Conservation (phyloP, 2,888 invertebrate species). For the Stratiomys singularior region DNA sequence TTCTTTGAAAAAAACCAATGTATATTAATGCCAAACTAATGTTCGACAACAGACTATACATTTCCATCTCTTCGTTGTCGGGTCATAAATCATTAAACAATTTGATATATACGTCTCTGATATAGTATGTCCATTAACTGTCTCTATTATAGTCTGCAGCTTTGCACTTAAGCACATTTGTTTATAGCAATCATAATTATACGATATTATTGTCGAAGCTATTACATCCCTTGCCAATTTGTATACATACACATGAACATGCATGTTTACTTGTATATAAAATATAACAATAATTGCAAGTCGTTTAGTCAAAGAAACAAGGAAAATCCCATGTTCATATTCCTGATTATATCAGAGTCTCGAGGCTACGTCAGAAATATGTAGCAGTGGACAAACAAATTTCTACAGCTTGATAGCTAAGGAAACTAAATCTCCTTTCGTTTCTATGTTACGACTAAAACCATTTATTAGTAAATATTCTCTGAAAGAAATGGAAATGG, state of each 20-base stretch:
- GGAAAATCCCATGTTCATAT: not conserved
- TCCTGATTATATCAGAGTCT: not conserved
- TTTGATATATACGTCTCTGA: not conserved
- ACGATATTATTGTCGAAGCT: not conserved
- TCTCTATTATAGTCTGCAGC: not conserved
- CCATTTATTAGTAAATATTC: too few relatives aligned
- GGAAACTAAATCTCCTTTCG: too few relatives aligned
- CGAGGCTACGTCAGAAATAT: too few relatives aligned
- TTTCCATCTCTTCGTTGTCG: not conserved
- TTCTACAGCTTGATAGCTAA: too few relatives aligned
- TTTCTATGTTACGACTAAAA: too few relatives aligned
- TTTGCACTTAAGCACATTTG: slow-evolving; percentile 3
- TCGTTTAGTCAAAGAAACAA: not conserved
- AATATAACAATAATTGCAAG: not conserved
- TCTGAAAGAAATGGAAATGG: too few relatives aligned
- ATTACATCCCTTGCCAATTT: not conserved
- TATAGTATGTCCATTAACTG: not conserved
- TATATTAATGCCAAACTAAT: too few relatives aligned
- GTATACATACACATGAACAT: not conserved
- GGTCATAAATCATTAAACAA: not conserved
- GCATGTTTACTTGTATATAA: not conserved
- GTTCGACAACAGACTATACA: too few relatives aligned
- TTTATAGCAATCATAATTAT: slow-evolving; percentile 5
- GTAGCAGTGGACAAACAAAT: too few relatives aligned
- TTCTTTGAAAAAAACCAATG: too few relatives aligned